These are phyloP conservation scores for Himantopus leucocephalus DNA, from an alignment of 2,113 vertebrate species.

Conservation along the genomic window DNA sequence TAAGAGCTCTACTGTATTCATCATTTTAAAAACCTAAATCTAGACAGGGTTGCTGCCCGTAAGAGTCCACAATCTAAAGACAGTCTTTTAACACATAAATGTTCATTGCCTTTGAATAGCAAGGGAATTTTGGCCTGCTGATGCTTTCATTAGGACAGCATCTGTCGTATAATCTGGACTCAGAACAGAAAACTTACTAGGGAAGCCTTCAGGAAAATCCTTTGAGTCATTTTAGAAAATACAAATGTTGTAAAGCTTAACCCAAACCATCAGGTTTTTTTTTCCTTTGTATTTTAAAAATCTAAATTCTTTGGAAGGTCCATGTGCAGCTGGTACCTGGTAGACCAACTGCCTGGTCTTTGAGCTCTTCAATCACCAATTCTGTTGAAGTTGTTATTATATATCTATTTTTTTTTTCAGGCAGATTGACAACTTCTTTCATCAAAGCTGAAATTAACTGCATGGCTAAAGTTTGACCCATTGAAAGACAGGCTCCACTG, in stretches of 20 bases:
- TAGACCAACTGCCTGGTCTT: background rate
- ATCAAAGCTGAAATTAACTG: conserved; percentile 49
- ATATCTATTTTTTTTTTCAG: background rate
- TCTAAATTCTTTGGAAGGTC: background rate
- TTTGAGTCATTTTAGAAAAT: background rate
- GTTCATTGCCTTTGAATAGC: background rate
- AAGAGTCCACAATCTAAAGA: background rate
- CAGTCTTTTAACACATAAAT: background rate
- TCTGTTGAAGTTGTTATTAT: background rate
- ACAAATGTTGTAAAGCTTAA: background rate
- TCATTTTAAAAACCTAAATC: background rate
- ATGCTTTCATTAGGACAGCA: background rate
- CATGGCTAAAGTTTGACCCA: background rate
- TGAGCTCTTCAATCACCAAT: background rate
- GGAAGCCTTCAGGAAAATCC: background rate
- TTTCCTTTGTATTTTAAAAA: background rate
- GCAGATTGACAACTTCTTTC: conserved; percentile 26
- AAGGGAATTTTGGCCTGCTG: background rate
- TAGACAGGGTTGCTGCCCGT: background rate
- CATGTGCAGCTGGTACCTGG: background rate
- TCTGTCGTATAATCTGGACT: background rate
- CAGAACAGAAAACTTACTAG: background rate
- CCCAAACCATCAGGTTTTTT: background rate
- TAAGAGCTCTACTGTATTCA: background rate
- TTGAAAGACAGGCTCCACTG: background rate